phyloP scores from a whole-genome alignment of 2,797 vertebrate genomes.

The Hipposideros larvatus region DNA sequence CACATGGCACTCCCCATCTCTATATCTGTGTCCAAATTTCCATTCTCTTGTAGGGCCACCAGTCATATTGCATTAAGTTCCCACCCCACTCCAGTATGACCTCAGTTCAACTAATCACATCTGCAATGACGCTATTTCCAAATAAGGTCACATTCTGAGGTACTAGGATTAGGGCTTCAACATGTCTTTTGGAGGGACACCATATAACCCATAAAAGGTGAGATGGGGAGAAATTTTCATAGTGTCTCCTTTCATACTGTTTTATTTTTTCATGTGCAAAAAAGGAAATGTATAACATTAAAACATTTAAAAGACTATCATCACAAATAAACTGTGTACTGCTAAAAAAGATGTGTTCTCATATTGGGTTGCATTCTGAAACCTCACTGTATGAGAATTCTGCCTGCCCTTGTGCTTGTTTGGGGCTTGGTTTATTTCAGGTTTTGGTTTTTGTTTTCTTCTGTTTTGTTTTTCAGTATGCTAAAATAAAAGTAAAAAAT shows the following conservation, averaged over 20 bases:
- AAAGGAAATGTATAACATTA: neutral
- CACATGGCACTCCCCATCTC: neutral
- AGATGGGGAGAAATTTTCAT: neutral
- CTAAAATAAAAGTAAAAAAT: constrained; percentile 60
- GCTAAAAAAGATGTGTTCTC: neutral
- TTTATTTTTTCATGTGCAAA: neutral
- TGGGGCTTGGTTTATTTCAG: neutral
- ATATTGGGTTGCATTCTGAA: constrained; percentile 55
- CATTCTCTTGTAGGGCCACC: neutral
- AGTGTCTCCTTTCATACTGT: neutral
- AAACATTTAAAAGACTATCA: neutral
- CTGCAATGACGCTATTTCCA: neutral
- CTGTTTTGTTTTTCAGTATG: rapidly evolving
- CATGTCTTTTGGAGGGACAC: neutral
- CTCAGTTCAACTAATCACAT: neutral
- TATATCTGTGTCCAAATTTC: neutral
- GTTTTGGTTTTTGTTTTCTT: neutral
- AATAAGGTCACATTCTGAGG: neutral
- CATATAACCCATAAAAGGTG: neutral
- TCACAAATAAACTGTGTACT: neutral
- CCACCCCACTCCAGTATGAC: neutral
- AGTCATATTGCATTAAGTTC: neutral
- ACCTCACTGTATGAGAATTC: neutral
- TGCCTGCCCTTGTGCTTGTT: neutral
- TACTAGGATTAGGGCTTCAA: neutral